phyloP scores from a whole-genome alignment of 2,113 vertebrate genomes.

The Pardalotus punctatus region DNA sequence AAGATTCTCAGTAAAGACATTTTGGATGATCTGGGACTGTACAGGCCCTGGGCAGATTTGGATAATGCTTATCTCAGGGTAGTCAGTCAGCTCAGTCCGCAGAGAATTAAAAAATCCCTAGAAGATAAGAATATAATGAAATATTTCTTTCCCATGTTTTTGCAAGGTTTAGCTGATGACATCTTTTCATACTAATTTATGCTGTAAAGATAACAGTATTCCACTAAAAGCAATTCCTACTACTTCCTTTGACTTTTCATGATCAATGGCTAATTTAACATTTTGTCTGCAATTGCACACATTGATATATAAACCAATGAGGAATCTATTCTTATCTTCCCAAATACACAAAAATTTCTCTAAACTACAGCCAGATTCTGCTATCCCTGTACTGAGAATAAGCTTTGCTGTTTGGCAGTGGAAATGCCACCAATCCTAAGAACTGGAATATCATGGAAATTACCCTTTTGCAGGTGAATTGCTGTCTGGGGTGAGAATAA shows the following conservation, averaged over 20 bases:
- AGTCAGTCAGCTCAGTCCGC: conserved; percentile 79
- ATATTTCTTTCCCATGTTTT: background rate
- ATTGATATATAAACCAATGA: background rate
- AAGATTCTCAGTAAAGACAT: conserved; percentile 83
- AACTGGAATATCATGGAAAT: background rate
- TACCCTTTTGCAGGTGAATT: background rate
- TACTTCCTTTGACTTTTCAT: background rate
- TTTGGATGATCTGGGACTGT: conserved; percentile 86
- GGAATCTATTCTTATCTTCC: background rate
- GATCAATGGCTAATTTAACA: background rate
- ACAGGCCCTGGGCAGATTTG: conserved; percentile 91
- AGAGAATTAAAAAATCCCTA: conserved; percentile 93
- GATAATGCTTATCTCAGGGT: conserved; percentile 85
- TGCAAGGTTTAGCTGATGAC: background rate
- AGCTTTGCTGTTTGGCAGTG: background rate
- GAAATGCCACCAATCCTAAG: background rate
- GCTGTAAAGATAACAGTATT: background rate
- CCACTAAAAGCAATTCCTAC: background rate
- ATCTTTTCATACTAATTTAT: background rate
- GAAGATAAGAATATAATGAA: background rate
- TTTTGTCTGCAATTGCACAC: background rate
- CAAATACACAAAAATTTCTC: background rate
- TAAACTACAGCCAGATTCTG: background rate
- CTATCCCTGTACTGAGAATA: background rate
- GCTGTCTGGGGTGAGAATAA: background rate